Percentiles rank a stretch among this genome's conserved stretches.
Evolutionary conservation across 1,140 invertebrate genomes (phyloP).

Genomic region (Gryllus bimaculatus): DNA sequence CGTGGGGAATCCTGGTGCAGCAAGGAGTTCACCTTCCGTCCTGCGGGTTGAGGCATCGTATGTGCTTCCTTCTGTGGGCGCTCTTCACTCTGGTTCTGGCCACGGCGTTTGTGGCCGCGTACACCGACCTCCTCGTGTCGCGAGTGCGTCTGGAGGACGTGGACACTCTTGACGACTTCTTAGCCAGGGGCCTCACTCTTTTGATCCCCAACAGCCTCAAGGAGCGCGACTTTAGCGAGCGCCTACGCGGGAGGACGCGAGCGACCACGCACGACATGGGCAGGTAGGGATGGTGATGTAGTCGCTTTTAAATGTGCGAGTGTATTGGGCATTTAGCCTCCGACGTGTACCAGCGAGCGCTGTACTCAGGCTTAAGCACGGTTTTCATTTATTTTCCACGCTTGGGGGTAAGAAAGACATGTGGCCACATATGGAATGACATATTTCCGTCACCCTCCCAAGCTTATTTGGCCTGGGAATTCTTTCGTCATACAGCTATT

Average conservation of each 20-base stretch:
- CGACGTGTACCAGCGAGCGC: too few relatives aligned
- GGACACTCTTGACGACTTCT: not conserved
- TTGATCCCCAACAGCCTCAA: not conserved
- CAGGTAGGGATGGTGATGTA: too few relatives aligned
- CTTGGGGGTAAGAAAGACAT: too few relatives aligned
- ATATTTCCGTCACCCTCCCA: too few relatives aligned
- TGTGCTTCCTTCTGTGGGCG: not conserved
- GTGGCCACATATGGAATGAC: too few relatives aligned
- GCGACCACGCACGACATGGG: too few relatives aligned
- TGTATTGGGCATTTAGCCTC: too few relatives aligned
- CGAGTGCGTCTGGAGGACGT: not conserved
- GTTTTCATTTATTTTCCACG: too few relatives aligned
- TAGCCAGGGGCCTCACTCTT: not conserved
- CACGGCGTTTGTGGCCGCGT: not conserved
- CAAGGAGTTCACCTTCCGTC: not conserved
- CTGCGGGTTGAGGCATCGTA: not conserved
- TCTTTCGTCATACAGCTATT: too few relatives aligned
- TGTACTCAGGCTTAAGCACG: too few relatives aligned
- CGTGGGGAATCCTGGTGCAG: not conserved
- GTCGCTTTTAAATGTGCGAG: too few relatives aligned
- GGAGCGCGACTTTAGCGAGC: not conserved
- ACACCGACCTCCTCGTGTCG: not conserved
- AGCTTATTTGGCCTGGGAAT: too few relatives aligned
- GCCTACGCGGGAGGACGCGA: not conserved
- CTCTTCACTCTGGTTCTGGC: not conserved